Base-by-base conservation (phyloP, 2,888 invertebrate species). In the Idaea dimidiata region DNA sequence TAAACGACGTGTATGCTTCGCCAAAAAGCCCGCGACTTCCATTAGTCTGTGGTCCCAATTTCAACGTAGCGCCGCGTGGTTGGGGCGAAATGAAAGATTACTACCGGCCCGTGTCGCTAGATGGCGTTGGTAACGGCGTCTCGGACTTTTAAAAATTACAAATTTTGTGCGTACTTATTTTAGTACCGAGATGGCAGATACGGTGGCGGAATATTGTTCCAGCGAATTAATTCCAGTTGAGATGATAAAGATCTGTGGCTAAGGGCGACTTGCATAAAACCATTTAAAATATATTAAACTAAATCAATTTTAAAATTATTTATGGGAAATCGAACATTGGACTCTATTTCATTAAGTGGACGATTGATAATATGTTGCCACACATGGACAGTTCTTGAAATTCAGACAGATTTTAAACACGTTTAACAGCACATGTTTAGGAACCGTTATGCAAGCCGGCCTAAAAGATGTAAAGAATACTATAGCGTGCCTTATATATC, bases 21-120 rank as follows among this genome's bases (percentile, higher is more conserved):
- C 91, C 92, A 0, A 87, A 88, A 67, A 88, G 90, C 66, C 89
- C 89, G 3, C 79, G 89, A 14, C 62, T 89, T 59, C 87, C 90
- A 1, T 73, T 92, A 53, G 88, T 90, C 61, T 86, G 80, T 70
- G 90, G 93, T 54, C 93, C 94, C 24, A 97, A 96, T 77, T 97
- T 97, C 86, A 97, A 97, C 75, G 96, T 96, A 0, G 96, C 97
- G 43, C 96, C 97, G 5, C 94, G 97, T 43, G 97, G 97, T 0
- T 97, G 97, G 97, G 94, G 95, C 16, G 94, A 95, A 72, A 93
- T 93, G 73, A 93, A 94, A 72, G 93, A 94, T 59, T 94, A 94
- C 70, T 97, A 97, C 87, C 93, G 95, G 64, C 96, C 97, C 0
- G 94, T 97, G 56, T 94, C 95, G 67, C 96, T 96, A 87, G 94